phyloP scores from a whole-genome alignment of 2,797 vertebrate genomes.

The Lemur catta region DNA sequence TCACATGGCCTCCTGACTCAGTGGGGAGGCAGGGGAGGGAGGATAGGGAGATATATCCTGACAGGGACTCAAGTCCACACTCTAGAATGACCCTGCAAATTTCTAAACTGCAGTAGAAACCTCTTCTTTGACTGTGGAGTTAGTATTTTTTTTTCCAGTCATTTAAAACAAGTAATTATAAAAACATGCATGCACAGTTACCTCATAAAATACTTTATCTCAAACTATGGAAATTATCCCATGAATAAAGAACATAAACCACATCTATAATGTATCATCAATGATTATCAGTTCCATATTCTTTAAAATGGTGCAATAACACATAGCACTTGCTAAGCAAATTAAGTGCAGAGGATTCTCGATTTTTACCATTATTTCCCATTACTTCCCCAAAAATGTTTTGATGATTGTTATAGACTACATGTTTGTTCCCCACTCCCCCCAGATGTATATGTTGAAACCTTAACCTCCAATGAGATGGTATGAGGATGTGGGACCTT shows the following conservation, averaged over 20 bases:
- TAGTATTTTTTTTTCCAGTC: not conserved
- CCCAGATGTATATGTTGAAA: not conserved
- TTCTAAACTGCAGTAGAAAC: not conserved
- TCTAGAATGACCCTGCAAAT: no score
- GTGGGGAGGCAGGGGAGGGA: accelerated
- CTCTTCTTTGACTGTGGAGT: not conserved
- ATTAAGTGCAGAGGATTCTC: not conserved
- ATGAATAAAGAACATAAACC: not conserved
- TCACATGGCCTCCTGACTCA: not conserved
- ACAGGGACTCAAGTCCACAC: not conserved
- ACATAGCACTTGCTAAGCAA: not conserved
- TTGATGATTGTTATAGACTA: not conserved
- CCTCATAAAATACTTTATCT: not conserved
- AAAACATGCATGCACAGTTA: not conserved
- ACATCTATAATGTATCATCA: not conserved
- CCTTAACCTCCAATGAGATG: not conserved
- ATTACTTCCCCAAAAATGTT: not conserved
- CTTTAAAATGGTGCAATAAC: not conserved
- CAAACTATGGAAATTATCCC: not conserved
- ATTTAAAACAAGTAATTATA: not conserved
- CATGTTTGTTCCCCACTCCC: not conserved
- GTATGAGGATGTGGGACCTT: not conserved
- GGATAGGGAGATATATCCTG: accelerated
- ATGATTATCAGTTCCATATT: not conserved
- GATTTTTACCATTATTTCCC: not conserved